Conservation (phyloP, 2,888 invertebrate species). For the Latheticus oryzae region DNA sequence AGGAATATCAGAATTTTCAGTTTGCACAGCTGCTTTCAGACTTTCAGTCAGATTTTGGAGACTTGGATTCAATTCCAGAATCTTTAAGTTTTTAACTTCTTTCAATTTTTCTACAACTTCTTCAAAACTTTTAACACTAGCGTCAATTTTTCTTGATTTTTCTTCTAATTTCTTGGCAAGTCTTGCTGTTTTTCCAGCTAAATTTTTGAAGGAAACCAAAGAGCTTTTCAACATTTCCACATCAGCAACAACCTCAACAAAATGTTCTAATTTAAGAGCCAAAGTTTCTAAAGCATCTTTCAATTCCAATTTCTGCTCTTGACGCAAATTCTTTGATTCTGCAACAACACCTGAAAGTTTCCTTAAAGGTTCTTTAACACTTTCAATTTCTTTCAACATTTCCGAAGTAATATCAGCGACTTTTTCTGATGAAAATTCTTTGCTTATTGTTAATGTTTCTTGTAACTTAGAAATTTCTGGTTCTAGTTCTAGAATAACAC, state of each 20-base stretch:
- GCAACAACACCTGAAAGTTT: constrained; percentile 21
- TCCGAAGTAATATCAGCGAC: constrained; percentile 2
- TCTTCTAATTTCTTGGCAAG: too few relatives aligned
- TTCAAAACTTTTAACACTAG: too few relatives aligned
- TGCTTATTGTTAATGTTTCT: constrained; percentile 15
- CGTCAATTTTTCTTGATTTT: too few relatives aligned
- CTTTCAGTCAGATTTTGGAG: constrained; percentile 22
- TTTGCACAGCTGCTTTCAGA: too few relatives aligned
- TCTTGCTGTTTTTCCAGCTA: constrained; percentile 39
- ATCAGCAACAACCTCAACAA: constrained; percentile 35
- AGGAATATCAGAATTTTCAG: too few relatives aligned
- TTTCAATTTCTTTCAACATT: constrained; percentile 12
- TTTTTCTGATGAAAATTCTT: constrained; percentile 24
- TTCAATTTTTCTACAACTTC: too few relatives aligned
- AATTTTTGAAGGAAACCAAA: constrained; percentile 33
- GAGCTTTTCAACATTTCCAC: constrained; percentile 37
- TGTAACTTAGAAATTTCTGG: constrained; percentile 15
- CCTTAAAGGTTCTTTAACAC: constrained; percentile 20
- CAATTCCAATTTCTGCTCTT: too few relatives aligned
- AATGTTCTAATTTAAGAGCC: constrained; percentile 34
- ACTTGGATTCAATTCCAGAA: too few relatives aligned
- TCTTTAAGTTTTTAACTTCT: too few relatives aligned
- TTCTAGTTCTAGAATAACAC: constrained; percentile 44
- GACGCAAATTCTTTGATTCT: constrained; percentile 26
- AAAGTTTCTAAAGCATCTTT: constrained; percentile 40